phyloP scores from a whole-genome alignment of 2,888 invertebrate species.

The Tetramorium bicarinatum region DNA sequence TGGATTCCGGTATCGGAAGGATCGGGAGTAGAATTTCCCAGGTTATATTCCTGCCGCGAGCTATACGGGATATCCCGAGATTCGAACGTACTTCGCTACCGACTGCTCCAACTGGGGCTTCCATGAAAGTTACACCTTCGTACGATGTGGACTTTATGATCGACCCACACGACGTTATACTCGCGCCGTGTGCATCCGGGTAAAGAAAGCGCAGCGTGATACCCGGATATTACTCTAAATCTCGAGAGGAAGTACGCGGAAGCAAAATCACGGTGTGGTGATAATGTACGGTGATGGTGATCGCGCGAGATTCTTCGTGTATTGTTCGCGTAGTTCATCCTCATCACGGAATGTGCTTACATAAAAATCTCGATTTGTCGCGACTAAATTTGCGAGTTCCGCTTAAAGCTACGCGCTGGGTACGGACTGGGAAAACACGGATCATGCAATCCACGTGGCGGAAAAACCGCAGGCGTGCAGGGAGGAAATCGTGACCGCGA shows the following conservation, averaged over 20 bases:
- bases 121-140: slow-evolving; percentile 68
- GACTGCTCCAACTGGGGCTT: slow-evolving; percentile 66
- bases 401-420: too few relatives aligned
- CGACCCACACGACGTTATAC: slow-evolving; percentile 48
- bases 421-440: neutral
- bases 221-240: slow-evolving; percentile 30
- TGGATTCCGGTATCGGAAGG: slow-evolving; percentile 76
- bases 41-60: slow-evolving; percentile 74
- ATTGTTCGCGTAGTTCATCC: neutral
- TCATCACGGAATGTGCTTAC: neutral
- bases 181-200: slow-evolving; percentile 1
- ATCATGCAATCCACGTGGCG: slow-evolving; percentile 31
- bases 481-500: slow-evolving; percentile 66
- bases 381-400: neutral
- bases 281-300: neutral
- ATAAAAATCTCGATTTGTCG: neutral
- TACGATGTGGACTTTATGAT: slow-evolving; percentile 68
- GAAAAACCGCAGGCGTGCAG: slow-evolving; percentile 20
- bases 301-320: neutral
- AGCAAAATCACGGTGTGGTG: slow-evolving; percentile 25
- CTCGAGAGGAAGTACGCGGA: neutral
- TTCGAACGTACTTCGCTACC: slow-evolving; percentile 64
- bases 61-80: slow-evolving; percentile 70
- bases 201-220: slow-evolving; percentile 29
- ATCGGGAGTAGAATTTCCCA: slow-evolving; percentile 73